These are phyloP conservation scores for Hypotaenidia philippensis DNA, from an alignment of 2,797 vertebrate genomes.

Conservation along the genomic window DNA sequence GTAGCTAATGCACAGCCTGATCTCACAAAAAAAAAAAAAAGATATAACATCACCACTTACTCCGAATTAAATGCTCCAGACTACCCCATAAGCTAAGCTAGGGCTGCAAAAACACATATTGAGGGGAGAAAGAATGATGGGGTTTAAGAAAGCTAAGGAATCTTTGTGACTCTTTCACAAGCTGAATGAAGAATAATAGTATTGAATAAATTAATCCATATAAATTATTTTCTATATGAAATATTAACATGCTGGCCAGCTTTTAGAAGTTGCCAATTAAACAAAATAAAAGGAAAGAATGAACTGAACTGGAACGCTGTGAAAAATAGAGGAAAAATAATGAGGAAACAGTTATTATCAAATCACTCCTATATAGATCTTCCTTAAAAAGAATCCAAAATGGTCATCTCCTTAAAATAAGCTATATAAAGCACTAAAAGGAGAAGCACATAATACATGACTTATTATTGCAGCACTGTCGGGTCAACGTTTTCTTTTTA, in stretches of 20 bases:
- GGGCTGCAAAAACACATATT: background rate
- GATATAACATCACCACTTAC: background rate
- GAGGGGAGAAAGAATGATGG: rapidly evolving
- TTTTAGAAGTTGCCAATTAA: slow-evolving; percentile 5
- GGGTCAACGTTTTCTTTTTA: slow-evolving; percentile 41
- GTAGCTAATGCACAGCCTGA: background rate
- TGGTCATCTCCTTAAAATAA: slow-evolving; percentile 34
- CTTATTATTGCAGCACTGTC: slow-evolving; percentile 1
- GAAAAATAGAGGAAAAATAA: background rate
- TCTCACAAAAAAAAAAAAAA: background rate
- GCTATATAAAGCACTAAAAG: slow-evolving; percentile 11
- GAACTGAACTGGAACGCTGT: background rate
- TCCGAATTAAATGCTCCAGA: background rate
- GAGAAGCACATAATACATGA: slow-evolving; percentile 30
- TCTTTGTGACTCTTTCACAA: background rate
- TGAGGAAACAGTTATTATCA: background rate
- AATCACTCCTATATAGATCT: slow-evolving; percentile 12
- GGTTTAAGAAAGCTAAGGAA: background rate
- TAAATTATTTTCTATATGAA: background rate
- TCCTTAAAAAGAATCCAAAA: slow-evolving; percentile 47
- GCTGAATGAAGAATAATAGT: background rate
- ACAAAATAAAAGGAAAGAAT: background rate
- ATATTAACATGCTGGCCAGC: background rate
- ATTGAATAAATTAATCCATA: background rate
- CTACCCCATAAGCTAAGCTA: background rate